phyloP scores from a whole-genome alignment of 2,113 vertebrate species.

The Cavia aperea region DNA sequence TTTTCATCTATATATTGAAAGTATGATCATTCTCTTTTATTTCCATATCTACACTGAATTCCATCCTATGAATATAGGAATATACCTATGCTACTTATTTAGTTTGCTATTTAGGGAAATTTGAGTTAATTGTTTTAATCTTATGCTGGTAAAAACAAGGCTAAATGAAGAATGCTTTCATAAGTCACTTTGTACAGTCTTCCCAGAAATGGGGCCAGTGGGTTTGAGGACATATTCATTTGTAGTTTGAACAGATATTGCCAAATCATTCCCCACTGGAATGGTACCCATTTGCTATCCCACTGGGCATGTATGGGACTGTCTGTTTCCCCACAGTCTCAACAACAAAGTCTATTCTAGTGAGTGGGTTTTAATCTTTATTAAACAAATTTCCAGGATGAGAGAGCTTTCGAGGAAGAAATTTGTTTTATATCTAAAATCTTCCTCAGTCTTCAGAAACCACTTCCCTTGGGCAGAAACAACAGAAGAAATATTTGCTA shows the following conservation, averaged over 20 bases:
- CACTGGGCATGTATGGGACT: not conserved
- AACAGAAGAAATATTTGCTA: slow-evolving; percentile 28
- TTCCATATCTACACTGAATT: slow-evolving; percentile 6
- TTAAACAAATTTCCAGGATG: slow-evolving; percentile 57
- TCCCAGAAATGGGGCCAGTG: slow-evolving; percentile 20
- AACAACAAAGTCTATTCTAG: slow-evolving; percentile 36
- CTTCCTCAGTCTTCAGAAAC: slow-evolving; percentile 53
- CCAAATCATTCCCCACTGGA: not conserved
- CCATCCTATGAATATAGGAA: not conserved
- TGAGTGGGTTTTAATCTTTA: slow-evolving; percentile 52
- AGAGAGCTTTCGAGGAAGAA: slow-evolving; percentile 50
- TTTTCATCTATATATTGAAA: not conserved
- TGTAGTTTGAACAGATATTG: slow-evolving; percentile 38
- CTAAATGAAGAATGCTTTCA: not conserved
- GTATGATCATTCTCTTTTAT: not conserved
- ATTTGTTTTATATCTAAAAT: slow-evolving; percentile 57
- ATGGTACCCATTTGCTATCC: not conserved
- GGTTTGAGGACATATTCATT: not conserved
- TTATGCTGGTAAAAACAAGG: slow-evolving; percentile 16
- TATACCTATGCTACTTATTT: slow-evolving; percentile 7
- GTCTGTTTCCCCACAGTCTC: not conserved
- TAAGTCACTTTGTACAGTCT: slow-evolving; percentile 22
- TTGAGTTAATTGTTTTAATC: not conserved
- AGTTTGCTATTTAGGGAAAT: not conserved
- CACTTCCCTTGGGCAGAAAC: slow-evolving; percentile 50